Conservation (phyloP, 2,113 vertebrate genomes). For the Hippocampus comes region DNA sequence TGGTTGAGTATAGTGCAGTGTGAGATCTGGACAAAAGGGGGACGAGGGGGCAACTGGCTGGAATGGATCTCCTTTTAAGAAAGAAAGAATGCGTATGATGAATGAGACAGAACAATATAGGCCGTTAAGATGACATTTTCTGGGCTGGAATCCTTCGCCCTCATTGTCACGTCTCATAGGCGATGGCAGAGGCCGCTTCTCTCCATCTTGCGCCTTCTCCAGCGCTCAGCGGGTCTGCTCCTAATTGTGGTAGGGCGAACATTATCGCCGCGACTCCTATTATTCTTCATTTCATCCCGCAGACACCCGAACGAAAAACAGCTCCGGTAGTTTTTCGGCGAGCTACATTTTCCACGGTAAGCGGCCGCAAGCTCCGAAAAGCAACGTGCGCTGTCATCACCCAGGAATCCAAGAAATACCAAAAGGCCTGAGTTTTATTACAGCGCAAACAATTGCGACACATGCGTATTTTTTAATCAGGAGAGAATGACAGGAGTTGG, state of each 20-base stretch:
- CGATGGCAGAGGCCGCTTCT: slow-evolving; percentile 41
- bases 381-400: slow-evolving; percentile 65
- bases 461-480: slow-evolving; percentile 62
- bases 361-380: slow-evolving; percentile 61
- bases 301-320: slow-evolving; percentile 62
- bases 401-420: slow-evolving; percentile 70
- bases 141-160: slow-evolving; percentile 37
- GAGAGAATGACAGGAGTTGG: slow-evolving; percentile 58
- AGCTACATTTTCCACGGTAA: slow-evolving; percentile 67
- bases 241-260: slow-evolving; percentile 66
- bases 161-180: slow-evolving; percentile 42
- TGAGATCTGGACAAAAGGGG: neutral
- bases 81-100: slow-evolving; percentile 16
- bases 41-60: neutral
- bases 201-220: slow-evolving; percentile 55
- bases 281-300: slow-evolving; percentile 67
- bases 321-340: slow-evolving; percentile 62
- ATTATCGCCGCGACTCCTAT: slow-evolving; percentile 55
- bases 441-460: slow-evolving; percentile 69
- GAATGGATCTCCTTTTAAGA: neutral
- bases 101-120: slow-evolving; percentile 38
- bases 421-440: slow-evolving; percentile 71
- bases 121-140: slow-evolving; percentile 44
- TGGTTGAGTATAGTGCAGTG: neutral
- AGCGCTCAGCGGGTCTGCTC: slow-evolving; percentile 61